A percentile compares a stretch with the other conserved stretches of the same genome.
Conservation (phyloP, 2,797 vertebrate species). For the Mallotus villosus region DNA sequence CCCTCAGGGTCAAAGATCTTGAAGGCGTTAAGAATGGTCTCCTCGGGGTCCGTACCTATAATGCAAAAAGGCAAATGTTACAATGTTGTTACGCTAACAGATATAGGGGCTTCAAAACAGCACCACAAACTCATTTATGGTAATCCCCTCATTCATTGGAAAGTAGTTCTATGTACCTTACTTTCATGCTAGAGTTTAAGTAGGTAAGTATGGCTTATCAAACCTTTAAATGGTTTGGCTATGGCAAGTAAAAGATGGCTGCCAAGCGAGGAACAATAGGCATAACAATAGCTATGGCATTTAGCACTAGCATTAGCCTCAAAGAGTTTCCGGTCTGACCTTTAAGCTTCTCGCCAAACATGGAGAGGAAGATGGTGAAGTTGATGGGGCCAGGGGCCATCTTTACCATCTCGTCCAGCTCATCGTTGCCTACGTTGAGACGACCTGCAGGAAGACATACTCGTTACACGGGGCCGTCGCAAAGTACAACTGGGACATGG, state of each 20-base stretch:
- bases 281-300: background rate
- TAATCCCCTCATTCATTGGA: background rate
- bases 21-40: constrained; percentile 89
- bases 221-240: background rate
- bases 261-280: background rate
- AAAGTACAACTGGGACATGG: background rate
- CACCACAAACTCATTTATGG: background rate
- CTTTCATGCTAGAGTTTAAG: background rate
- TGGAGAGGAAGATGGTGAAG: constrained; percentile 89
- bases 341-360: constrained; percentile 94
- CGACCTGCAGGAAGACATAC: constrained; percentile 71
- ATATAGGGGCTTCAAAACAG: background rate
- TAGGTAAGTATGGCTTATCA: background rate
- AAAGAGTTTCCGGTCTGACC: constrained; percentile 57
- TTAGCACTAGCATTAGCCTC: background rate
- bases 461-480: background rate
- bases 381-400: constrained; percentile 88
- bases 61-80: too few species aligned
- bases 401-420: constrained; percentile 88
- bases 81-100: background rate
- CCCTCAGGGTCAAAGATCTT: constrained; percentile 88
- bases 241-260: background rate
- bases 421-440: constrained; percentile 87
- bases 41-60: constrained; percentile 87
- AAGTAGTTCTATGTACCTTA: background rate